Evolutionary conservation across 2,888 invertebrate species (phyloP).

Genomic region (Diarsia mendica): DNA sequence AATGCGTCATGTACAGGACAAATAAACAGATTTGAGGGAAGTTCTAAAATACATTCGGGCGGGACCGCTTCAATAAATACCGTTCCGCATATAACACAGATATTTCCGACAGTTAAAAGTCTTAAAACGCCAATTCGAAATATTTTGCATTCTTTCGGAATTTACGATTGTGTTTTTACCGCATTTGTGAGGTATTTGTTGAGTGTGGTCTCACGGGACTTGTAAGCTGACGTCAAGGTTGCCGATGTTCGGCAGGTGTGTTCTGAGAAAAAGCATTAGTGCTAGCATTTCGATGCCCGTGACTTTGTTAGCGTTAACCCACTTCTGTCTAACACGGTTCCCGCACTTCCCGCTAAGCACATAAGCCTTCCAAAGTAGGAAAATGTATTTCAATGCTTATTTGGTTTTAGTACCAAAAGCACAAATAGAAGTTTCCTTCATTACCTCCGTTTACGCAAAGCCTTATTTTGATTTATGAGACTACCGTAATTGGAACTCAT

Average conservation of each 20-base stretch:
- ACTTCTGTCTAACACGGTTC: conserved; percentile 37
- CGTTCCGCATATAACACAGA: conserved; percentile 50
- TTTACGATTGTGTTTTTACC: conserved; percentile 69
- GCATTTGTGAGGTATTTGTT: conserved; percentile 65
- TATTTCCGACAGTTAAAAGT: conserved; percentile 64
- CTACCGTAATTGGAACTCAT: conserved; percentile 15
- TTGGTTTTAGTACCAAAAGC: conserved; percentile 43
- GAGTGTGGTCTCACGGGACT: conserved; percentile 55
- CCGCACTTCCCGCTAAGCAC: conserved; percentile 22
- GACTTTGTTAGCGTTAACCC: conserved; percentile 51
- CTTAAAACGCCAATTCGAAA: conserved; percentile 64
- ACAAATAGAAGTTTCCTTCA: conserved; percentile 44
- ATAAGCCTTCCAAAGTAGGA: conserved; percentile 51
- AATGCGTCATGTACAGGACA: conserved; percentile 37
- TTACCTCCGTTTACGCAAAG: conserved; percentile 41
- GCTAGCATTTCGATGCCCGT: conserved; percentile 30
- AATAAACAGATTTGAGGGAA: conserved; percentile 53
- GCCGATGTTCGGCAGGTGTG: conserved; percentile 52
- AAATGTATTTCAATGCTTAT: conserved; percentile 49
- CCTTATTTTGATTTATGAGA: conserved; percentile 54
- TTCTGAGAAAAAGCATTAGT: conserved; percentile 37
- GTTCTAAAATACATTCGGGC: conserved; percentile 55
- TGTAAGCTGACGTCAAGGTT: conserved; percentile 52
- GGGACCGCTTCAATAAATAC: conserved; percentile 56
- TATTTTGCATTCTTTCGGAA: conserved; percentile 70